Base-by-base conservation (phyloP, 2,797 vertebrate genomes). In the Anomalospiza imberbis region DNA sequence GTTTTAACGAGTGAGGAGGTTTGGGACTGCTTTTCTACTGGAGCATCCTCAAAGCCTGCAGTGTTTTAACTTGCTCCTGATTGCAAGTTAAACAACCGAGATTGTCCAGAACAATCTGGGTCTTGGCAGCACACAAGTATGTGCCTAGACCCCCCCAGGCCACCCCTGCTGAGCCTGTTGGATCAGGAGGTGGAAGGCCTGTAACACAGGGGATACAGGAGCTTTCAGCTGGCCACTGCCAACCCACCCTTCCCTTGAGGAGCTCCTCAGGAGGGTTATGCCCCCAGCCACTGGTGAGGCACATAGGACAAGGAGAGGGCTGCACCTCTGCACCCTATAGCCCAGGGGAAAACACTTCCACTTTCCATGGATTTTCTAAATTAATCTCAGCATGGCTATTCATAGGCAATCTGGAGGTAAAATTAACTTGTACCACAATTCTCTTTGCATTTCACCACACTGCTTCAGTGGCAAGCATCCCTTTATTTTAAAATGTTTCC, bases 241-340 rank as follows among this genome's bases (percentile, higher is more conserved):
- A 40, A 51, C 12, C 24, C 14, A 20, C 24, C 19, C 42, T 42
- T 84, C 74, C 42, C 60, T 77, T 0, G 0, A 63, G 50, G 21
- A 76, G 21, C 36, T 50, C 36, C 38, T 67, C 0, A 0, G 7
- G n/a, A 47, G 38, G 18, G 7, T 57, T 51, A 21, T 54, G 32
- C 3, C 21, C 15, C 15, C 50, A 42, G 58, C 0, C 5, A 60
- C 15, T 9, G 36, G 54, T 63, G 63, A 61, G 71, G 28, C 22
- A 32, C 2, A 4, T 0, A 4, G 16, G 10, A 6, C 1, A 3
- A 63, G 36, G 40, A 55, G 31, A 50, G 58, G 42, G 26, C 65
- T 79, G 40, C 55, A 31, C 17, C 36, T 66, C 58, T 45, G 60
- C 7, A 29, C n/a, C 31, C 17, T 3, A 1, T 38, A 73, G 34